A percentile compares a stretch with the other conserved stretches of the same genome.
Evolutionary conservation across 2,113 vertebrate genomes (phyloP).

Genomic region (Gymnarchus niloticus): DNA sequence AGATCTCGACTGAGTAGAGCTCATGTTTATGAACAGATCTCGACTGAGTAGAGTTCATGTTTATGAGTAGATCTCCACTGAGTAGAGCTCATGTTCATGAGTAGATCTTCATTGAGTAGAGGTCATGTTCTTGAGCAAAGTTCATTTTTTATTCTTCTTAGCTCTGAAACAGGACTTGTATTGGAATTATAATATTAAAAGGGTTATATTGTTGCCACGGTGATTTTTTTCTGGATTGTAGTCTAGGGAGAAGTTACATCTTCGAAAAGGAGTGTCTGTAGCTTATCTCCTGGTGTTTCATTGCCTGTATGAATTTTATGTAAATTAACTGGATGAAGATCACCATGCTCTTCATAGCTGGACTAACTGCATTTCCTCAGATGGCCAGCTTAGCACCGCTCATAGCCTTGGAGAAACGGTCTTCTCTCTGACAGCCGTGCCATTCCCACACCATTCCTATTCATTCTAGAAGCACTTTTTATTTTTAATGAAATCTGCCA

Average conservation of each 20-base stretch:
- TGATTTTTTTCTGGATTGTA: neutral
- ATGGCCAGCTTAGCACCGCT: neutral
- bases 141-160: neutral
- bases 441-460: neutral
- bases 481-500: constrained; percentile 26
- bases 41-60: neutral
- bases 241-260: neutral
- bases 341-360: neutral
- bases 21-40: too few relatives aligned
- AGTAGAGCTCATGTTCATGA: too few relatives aligned
- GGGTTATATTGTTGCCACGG: neutral
- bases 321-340: neutral
- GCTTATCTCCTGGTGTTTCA: neutral
- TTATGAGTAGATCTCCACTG: neutral
- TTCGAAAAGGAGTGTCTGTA: neutral
- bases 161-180: neutral
- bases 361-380: neutral
- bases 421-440: neutral
- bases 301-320: neutral
- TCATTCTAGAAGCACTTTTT: neutral
- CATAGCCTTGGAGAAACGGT: neutral
- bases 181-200: neutral
- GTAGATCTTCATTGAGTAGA: too few relatives aligned
- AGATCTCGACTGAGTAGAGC: neutral
- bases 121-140: too few relatives aligned